Base-by-base conservation (phyloP, 35 echinoderm and acorn worm genomes). In the Patiria miniata region DNA sequence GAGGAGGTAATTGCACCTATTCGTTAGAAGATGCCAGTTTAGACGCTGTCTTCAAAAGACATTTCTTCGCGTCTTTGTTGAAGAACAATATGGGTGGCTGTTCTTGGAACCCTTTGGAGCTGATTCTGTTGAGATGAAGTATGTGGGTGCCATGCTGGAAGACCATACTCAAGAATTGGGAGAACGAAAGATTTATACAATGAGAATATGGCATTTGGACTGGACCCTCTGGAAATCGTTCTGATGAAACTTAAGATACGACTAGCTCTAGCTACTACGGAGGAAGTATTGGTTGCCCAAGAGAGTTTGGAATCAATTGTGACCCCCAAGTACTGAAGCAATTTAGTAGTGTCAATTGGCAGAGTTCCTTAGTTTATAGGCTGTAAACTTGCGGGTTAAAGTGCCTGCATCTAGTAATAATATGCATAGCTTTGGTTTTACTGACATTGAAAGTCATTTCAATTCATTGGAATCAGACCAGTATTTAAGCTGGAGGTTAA, bases 361-460 rank as follows among this genome's bases (percentile, higher is more conserved):
- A n/a, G 7, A 38, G 57, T 88, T 51, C 40, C 79, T 57, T 17
- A 88, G 47, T 17, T 39, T 80, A 52, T 88, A 88, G 44, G 38
- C 55, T 58, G 86, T n/a, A n/a, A n/a, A n/a, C n/a, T n/a, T n/a
- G 86, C 21, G 39, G 51, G 37, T 80, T 47, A 34, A 77, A 36
- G 40, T 36, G 61, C 61, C 78, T 80, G n/a, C 53, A 39, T 42
- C 77, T 40, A 65, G 86, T 88, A 29, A n/a, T n/a, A n/a, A 91
- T 79, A 59, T 91, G 81, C 81, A 91, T 55, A 36, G 85, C 69
- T n/a, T n/a, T n/a, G n/a, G n/a, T n/a, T n/a, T n/a, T n/a, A n/a
- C n/a, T n/a, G n/a, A n/a, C n/a, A n/a, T n/a, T n/a, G n/a, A n/a
- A n/a, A n/a, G n/a, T n/a, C n/a, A n/a, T n/a, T n/a, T n/a, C n/a